phyloP scores from a whole-genome alignment of 2,888 invertebrate genomes.

The Sabatieria punctata region DNA sequence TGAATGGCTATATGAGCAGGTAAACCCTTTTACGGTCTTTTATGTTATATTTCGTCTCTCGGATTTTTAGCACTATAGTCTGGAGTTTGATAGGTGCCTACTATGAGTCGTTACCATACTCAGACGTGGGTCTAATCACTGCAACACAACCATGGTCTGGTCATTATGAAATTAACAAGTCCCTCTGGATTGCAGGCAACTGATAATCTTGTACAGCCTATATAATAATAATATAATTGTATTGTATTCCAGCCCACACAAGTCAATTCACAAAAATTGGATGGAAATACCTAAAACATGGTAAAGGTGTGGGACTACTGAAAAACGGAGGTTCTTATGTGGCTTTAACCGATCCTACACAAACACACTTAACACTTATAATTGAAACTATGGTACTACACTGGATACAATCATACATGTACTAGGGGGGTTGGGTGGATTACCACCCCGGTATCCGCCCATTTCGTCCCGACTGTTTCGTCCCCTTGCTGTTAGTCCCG shows the following conservation, averaged over 20 bases:
- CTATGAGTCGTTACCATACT: slow-evolving; percentile 29
- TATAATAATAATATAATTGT: background rate
- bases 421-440: too few species aligned
- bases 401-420: too few species aligned
- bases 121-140: slow-evolving; percentile 32
- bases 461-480: too few species aligned
- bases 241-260: slow-evolving; percentile 28
- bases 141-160: slow-evolving; percentile 35
- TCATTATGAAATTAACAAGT: slow-evolving; percentile 28
- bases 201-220: too few species aligned
- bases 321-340: slow-evolving; percentile 32
- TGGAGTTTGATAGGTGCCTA: slow-evolving; percentile 35
- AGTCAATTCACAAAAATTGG: slow-evolving; percentile 32
- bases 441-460: too few species aligned
- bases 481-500: too few species aligned
- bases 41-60: too few species aligned
- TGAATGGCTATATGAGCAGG: slow-evolving; percentile 33
- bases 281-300: slow-evolving; percentile 31
- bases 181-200: slow-evolving; percentile 33
- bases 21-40: too few species aligned
- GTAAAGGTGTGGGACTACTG: slow-evolving; percentile 28
- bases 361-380: slow-evolving; percentile 31
- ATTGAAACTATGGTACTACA: slow-evolving; percentile 36
- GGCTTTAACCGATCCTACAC: slow-evolving; percentile 26
- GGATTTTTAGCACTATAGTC: slow-evolving; percentile 30